These are phyloP conservation scores for Arothron firmamentum DNA, from an alignment of 2,113 vertebrate species.

Conservation along the genomic window DNA sequence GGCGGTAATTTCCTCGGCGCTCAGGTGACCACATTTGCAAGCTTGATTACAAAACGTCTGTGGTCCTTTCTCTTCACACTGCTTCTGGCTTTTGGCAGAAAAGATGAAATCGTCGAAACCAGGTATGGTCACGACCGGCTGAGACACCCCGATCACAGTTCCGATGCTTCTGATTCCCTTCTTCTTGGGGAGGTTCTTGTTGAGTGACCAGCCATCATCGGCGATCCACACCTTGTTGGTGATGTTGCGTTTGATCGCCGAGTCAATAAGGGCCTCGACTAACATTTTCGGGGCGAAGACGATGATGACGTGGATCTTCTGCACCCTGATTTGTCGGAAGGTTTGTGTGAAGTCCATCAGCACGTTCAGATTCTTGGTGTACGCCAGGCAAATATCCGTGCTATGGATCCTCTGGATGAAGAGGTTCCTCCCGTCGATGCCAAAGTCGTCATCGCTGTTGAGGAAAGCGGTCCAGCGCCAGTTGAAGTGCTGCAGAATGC, in stretches of 20 bases:
- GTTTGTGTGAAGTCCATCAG: constrained; percentile 30
- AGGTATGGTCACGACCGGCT: constrained; percentile 49
- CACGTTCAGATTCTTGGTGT: constrained; percentile 43
- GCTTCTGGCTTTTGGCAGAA: constrained; percentile 4
- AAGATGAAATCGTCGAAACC: constrained; percentile 66
- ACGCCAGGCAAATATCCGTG: constrained; percentile 72
- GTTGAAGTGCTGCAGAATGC: constrained; percentile 69
- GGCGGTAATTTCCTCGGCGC: background rate
- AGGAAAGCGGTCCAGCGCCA: constrained; percentile 84
- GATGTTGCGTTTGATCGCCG: constrained; percentile 71
- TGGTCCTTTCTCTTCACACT: background rate
- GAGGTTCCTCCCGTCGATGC: constrained; percentile 47
- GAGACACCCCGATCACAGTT: constrained; percentile 73
- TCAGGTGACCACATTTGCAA: constrained; percentile 55
- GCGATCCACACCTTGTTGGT: constrained; percentile 81
- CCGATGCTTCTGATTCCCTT: constrained; percentile 71
- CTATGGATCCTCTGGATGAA: constrained; percentile 54
- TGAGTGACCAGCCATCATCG: constrained; percentile 75
- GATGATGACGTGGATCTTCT: constrained; percentile 58
- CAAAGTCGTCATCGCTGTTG: constrained; percentile 63
- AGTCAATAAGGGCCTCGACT: constrained; percentile 58
- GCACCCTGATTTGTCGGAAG: constrained; percentile 53
- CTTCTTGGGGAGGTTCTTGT: constrained; percentile 46
- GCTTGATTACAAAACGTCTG: constrained; percentile 60
- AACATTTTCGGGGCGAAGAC: constrained; percentile 40